These are phyloP conservation scores for Agapetus fuscipes DNA, from an alignment of 2,888 invertebrate species.

Conservation along the genomic window DNA sequence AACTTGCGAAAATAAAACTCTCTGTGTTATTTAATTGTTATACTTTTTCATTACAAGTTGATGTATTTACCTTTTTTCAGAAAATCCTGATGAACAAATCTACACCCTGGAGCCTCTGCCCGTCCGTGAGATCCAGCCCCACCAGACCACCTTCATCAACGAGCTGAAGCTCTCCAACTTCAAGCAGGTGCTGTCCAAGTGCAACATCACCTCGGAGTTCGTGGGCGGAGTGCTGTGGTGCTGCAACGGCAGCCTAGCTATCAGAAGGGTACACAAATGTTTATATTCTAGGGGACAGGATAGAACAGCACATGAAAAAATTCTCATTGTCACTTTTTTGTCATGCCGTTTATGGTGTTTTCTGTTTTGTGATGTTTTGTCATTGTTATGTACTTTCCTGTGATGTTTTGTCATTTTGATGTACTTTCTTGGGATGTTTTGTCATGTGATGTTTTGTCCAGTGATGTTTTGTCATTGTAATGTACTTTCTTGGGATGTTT, in stretches of 20 bases:
- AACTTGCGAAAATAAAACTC: too few relatives aligned
- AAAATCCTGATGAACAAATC: conserved; percentile 46
- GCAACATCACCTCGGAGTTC: conserved; percentile 77
- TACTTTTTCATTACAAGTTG: too few relatives aligned
- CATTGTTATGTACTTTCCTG: not conserved
- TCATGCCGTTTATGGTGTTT: not conserved
- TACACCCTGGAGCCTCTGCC: conserved; percentile 59
- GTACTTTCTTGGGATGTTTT: too few relatives aligned
- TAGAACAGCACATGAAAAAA: not conserved
- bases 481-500: too few relatives aligned
- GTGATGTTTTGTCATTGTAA: too few relatives aligned
- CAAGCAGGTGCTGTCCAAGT: conserved; percentile 65
- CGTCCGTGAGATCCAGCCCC: conserved; percentile 48
- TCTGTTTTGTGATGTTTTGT: not conserved
- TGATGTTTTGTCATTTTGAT: too few relatives aligned
- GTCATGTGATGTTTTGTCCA: too few relatives aligned
- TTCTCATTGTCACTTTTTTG: too few relatives aligned
- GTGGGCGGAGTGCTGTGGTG: conserved; percentile 89
- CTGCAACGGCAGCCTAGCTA: conserved; percentile 81
- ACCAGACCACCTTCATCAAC: conserved; percentile 85
- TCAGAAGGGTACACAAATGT: conserved; percentile 79
- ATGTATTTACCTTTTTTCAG: too few relatives aligned
- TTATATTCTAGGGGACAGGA: conserved; percentile 26
- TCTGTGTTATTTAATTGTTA: too few relatives aligned
- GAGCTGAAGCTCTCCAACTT: conserved; percentile 88